Evolutionary conservation across 2,888 invertebrate genomes (phyloP), one percentile per base, ranked within the genome.

Genomic region (Phaonia tiefii): DNA sequence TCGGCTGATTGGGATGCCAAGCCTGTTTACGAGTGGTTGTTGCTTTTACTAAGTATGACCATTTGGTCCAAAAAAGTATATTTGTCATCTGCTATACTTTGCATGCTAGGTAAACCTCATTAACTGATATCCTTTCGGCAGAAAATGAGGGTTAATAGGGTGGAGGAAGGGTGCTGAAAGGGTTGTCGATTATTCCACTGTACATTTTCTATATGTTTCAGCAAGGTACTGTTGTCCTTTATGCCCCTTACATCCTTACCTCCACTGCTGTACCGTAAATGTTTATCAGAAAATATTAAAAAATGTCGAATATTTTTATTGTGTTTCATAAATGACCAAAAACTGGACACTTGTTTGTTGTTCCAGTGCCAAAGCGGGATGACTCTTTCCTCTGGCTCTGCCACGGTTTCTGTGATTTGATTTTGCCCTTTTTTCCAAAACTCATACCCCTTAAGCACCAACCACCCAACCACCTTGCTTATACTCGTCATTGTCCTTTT

Each of bases 81-180:
- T 31, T 31, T 31, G 31, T 31, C 31, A 31, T 31, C 3, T 31
- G 31, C 31, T 13, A 54, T 56, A 22, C 75, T 75, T 69, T 66
- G 22, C 2, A 73, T 73, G 78, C 71, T 69, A 80, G 83, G 84
- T 88, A 86, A 86, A 89, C 87, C 88, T 89, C 88, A 89, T 89
- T 89, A 89, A 89, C 89, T 88, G 87, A 88, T 87, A 86, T 88
- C 86, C 86, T 70, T 79, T 65, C 8, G 44, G 25, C 44, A 63
- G 73, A 56, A 80, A 76, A 70, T 72, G 76, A 78, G 56, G 60
- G 65, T 39, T 26, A 54, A 67, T 13, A n/a, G 22, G 25, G 46
- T 67, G 58, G 46, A 56, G 46, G 58, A 20, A 37, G 31, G 17
- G 26, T 56, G 26, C 8, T 8, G 8, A 31, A 31, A 31, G 31